A percentile compares a stretch with the other conserved stretches of the same genome.
Evolutionary conservation across 2,797 vertebrate genomes (phyloP).

Genomic region (Coluber constrictor): DNA sequence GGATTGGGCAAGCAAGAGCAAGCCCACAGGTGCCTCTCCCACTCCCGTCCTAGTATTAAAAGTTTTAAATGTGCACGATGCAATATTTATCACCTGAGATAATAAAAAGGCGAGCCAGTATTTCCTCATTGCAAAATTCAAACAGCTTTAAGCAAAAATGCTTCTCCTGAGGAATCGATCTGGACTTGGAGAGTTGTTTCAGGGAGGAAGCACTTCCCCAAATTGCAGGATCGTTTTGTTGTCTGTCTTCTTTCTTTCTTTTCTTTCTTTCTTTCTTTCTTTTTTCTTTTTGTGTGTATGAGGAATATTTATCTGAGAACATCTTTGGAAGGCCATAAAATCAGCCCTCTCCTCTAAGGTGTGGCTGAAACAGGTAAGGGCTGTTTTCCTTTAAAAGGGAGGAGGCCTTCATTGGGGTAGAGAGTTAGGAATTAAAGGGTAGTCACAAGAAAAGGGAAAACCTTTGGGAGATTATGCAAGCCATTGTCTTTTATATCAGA

Average conservation of each 20-base stretch:
- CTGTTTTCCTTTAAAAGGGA: background rate
- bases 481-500: background rate
- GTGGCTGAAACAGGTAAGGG: slow-evolving; percentile 8
- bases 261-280: background rate
- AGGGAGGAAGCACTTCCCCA: too few species aligned
- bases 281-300: background rate
- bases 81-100: slow-evolving; percentile 80
- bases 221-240: background rate
- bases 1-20: background rate
- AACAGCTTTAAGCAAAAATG: slow-evolving; percentile 53
- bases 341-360: background rate
- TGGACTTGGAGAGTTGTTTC: background rate
- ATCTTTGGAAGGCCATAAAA: background rate
- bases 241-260: background rate
- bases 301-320: background rate
- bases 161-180: slow-evolving; percentile 30
- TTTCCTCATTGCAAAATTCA: slow-evolving; percentile 57
- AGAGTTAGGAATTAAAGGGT: background rate
- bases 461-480: background rate
- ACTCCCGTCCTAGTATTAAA: slow-evolving; percentile 59
- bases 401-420: background rate
- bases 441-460: background rate
- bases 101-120: slow-evolving; percentile 65
- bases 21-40: slow-evolving; percentile 41
- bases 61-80: slow-evolving; percentile 72